A percentile compares a stretch with the other conserved stretches of the same genome.
Conservation (phyloP, 2,113 vertebrate genomes). For the Physeter macrocephalus region DNA sequence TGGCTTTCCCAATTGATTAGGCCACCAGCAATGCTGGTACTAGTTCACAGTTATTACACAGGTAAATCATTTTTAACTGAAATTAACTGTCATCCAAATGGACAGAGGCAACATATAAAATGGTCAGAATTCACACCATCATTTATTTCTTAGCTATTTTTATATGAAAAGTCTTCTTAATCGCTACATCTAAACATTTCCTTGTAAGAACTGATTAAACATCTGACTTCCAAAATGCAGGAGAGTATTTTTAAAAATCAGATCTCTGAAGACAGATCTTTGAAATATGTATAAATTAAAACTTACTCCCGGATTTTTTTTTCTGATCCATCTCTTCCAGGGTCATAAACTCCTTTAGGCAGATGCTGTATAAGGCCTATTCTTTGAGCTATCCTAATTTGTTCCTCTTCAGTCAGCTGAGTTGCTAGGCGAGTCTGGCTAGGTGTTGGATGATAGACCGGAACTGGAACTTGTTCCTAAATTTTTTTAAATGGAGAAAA, state of each 20-base stretch:
- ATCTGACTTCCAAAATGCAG: conserved; percentile 7
- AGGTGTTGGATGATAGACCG: conserved; percentile 95
- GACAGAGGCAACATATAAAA: neutral
- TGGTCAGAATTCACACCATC: neutral
- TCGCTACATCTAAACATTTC: neutral
- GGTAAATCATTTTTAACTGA: conserved; percentile 22
- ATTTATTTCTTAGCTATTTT: neutral
- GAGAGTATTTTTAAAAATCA: neutral
- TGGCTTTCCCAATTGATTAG: neutral
- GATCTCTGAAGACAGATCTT: neutral
- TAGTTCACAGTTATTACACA: neutral
- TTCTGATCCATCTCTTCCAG: conserved; percentile 93
- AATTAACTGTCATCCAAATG: neutral
- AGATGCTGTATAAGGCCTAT: conserved; percentile 99
- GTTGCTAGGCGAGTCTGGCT: conserved; percentile 97
- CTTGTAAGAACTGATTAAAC: conserved; percentile 6
- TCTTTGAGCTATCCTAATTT: conserved; percentile 97
- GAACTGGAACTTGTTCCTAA: conserved; percentile 95
- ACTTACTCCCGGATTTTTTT: conserved; percentile 99
- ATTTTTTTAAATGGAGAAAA: conserved; percentile 47
- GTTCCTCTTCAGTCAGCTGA: conserved; percentile 98
- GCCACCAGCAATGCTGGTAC: neutral
- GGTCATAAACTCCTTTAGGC: conserved; percentile 95
- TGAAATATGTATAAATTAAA: neutral
- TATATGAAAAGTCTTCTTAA: neutral